A percentile compares a stretch with the other conserved stretches of the same genome.
These are phyloP conservation scores for Lasioglossum calceatum DNA, from an alignment of 2,888 invertebrate species.

Conservation along the genomic window DNA sequence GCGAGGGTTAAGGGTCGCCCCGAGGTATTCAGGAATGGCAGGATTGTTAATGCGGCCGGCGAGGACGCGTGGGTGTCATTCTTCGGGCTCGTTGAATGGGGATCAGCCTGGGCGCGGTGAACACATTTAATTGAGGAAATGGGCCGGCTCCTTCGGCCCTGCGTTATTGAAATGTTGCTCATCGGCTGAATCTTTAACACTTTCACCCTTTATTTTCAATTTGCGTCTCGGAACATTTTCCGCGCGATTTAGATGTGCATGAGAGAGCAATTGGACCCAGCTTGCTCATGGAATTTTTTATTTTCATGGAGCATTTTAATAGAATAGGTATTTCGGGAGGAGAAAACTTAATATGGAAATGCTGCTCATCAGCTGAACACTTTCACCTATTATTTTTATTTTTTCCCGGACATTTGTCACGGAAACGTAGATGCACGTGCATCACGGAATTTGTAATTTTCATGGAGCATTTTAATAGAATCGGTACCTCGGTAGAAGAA, in stretches of 20 bases:
- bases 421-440: no score
- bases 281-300: no score
- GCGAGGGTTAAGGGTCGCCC: conserved; percentile 39
- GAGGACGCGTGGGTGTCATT: conserved; percentile 42
- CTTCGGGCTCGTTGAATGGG: conserved; percentile 22
- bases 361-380: no score
- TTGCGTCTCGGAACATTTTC: background rate
- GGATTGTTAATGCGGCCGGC: conserved; percentile 27
- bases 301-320: no score
- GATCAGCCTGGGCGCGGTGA: background rate
- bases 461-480: no score
- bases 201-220: background rate
- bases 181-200: background rate
- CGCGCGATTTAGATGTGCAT: no score
- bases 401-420: no score
- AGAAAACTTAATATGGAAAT: background rate
- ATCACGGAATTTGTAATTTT: no score
- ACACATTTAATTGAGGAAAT: background rate
- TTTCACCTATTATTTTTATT: background rate
- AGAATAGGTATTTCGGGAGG: no score
- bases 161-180: background rate
- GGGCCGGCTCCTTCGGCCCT: background rate
- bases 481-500: no score
- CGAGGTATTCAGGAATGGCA: conserved; percentile 33
- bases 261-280: no score